These are phyloP conservation scores for Hirundo rustica DNA, from an alignment of 2,797 vertebrate species.

Conservation along the genomic window DNA sequence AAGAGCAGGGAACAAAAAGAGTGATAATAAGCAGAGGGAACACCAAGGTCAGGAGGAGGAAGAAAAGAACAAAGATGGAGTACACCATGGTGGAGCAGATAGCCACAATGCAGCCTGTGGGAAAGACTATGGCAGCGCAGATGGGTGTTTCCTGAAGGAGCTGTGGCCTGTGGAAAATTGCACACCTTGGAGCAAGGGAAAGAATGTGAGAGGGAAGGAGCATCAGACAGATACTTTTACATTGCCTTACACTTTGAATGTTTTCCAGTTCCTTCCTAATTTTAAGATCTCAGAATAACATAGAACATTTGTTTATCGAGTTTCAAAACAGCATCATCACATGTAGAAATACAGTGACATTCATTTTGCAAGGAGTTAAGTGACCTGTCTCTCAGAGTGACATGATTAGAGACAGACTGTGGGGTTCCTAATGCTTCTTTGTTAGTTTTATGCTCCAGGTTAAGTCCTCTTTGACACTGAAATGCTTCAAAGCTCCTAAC, in stretches of 20 bases:
- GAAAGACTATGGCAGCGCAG: not conserved
- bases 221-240: not conserved
- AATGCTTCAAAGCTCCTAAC: conserved; percentile 3
- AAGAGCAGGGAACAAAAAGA: not conserved
- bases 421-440: not conserved
- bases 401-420: not conserved
- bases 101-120: not conserved
- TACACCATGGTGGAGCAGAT: not conserved
- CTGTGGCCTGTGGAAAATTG: not conserved
- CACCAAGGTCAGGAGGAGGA: not conserved
- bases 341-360: not conserved
- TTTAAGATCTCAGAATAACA: not conserved
- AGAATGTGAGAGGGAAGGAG: not conserved
- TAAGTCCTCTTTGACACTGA: conserved; percentile 7
- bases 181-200: not conserved
- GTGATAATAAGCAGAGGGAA: not conserved
- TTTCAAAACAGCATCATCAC: not conserved
- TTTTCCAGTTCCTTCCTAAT: not conserved
- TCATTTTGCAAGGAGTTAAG: not conserved
- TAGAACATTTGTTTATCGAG: not conserved
- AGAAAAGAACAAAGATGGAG: not conserved
- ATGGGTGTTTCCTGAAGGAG: not conserved
- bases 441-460: not conserved
- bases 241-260: not conserved
- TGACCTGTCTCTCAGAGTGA: not conserved